phyloP scores from a whole-genome alignment of 2,888 invertebrate genomes.

The Chydorus sphaericus region DNA sequence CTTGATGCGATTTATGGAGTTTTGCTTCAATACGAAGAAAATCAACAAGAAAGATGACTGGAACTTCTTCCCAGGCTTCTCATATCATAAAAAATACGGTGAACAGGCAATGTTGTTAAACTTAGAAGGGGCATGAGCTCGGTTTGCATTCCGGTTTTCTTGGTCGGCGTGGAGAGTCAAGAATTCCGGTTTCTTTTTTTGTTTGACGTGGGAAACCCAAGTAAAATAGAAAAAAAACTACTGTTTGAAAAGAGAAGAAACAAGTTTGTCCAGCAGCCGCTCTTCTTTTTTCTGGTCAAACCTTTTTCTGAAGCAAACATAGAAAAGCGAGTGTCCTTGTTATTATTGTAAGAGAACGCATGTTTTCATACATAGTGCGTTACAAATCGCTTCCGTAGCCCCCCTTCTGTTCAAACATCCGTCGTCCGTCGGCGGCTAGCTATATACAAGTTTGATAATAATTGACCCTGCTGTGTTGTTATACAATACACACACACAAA shows the following conservation, averaged over 20 bases:
- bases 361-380: not conserved
- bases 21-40: not conserved
- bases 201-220: too few species aligned
- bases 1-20: not conserved
- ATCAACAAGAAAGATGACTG: not conserved
- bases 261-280: not conserved
- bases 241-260: not conserved
- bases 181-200: too few species aligned
- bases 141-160: too few species aligned
- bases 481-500: not conserved
- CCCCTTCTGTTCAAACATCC: slow-evolving; percentile 1
- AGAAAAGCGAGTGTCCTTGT: not conserved
- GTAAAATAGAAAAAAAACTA: too few species aligned
- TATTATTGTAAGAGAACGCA: not conserved
- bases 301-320: not conserved
- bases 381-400: slow-evolving; percentile 4
- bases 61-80: too few species aligned
- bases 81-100: too few species aligned
- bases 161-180: too few species aligned
- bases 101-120: too few species aligned
- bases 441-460: not conserved
- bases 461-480: not conserved
- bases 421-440: not conserved
- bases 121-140: too few species aligned
- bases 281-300: not conserved